phyloP scores from a whole-genome alignment of 1,140 invertebrate species.

The Zaprionus vittiger region DNA sequence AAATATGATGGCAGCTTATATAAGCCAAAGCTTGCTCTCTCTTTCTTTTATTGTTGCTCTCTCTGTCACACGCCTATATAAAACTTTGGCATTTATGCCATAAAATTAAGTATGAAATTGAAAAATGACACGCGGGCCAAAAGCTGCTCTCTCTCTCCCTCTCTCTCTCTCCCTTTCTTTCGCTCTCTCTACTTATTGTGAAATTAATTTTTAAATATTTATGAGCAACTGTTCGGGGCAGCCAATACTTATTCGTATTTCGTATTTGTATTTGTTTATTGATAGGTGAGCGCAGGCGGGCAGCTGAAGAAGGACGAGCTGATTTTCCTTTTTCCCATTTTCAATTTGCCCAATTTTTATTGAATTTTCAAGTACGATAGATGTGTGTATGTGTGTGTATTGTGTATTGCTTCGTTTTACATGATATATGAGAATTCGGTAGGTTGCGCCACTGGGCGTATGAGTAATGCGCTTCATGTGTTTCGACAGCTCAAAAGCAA shows the following conservation, averaged over 20 bases:
- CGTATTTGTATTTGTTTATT: slow-evolving; percentile 65
- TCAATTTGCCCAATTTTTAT: slow-evolving; percentile 54
- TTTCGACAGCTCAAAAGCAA: slow-evolving; percentile 30
- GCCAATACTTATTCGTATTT: slow-evolving; percentile 5
- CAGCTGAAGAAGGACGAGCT: not conserved
- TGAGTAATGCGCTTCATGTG: slow-evolving; percentile 72
- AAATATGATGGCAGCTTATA: slow-evolving; percentile 72
- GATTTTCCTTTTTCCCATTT: slow-evolving; percentile 24
- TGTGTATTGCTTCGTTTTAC: slow-evolving; percentile 43
- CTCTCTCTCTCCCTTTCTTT: not conserved
- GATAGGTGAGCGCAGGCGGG: slow-evolving; percentile 22
- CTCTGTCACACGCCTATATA: slow-evolving; percentile 34
- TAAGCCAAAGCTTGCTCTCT: slow-evolving; percentile 46
- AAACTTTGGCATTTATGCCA: slow-evolving; percentile 81
- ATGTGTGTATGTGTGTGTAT: slow-evolving; percentile 24
- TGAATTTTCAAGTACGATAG: slow-evolving; percentile 63
- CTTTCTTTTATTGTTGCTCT: not conserved
- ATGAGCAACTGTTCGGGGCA: slow-evolving; percentile 56
- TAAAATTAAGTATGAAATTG: slow-evolving; percentile 82
- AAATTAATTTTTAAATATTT: slow-evolving; percentile 84
- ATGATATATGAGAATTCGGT: slow-evolving; percentile 62
- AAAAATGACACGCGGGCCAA: slow-evolving; percentile 70
- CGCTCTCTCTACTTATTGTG: slow-evolving; percentile 64
- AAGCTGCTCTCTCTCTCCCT: slow-evolving; percentile 7
- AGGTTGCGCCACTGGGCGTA: slow-evolving; percentile 65